Evolutionary conservation across 2,113 vertebrate genomes (phyloP).

Genomic region (Mobula hypostoma): DNA sequence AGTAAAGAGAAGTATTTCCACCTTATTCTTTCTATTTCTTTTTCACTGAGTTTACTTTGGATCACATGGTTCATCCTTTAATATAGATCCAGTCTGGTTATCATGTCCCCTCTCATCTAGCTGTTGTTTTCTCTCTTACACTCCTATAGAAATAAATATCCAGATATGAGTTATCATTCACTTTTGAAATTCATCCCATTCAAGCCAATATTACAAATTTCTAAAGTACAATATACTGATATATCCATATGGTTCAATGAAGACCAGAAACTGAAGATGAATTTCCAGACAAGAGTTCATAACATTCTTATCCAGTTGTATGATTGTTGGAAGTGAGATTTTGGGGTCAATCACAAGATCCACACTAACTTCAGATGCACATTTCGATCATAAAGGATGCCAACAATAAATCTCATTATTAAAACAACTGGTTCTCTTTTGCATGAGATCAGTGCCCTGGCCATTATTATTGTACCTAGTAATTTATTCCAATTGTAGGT

Average conservation of each 20-base stretch:
- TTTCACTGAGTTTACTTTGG: neutral
- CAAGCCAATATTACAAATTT: no score
- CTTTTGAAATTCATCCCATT: no score
- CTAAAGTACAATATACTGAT: no score
- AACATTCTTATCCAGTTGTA: neutral
- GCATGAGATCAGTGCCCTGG: neutral
- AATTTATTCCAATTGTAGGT: neutral
- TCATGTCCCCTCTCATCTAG: neutral
- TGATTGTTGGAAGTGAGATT: neutral
- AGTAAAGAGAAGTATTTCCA: neutral
- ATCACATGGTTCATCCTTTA: neutral
- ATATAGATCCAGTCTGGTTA: neutral
- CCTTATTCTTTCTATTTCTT: neutral
- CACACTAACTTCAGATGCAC: neutral
- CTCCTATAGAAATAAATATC: neutral
- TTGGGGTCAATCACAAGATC: neutral
- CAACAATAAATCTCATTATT: neutral
- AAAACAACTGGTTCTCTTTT: neutral
- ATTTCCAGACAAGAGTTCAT: neutral
- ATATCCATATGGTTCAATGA: no score
- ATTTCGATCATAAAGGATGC: neutral
- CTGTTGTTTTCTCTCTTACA: neutral
- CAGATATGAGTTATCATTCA: no score
- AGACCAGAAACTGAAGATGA: no score
- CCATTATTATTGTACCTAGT: neutral